These are phyloP conservation scores for Mustela lutreola DNA, from an alignment of 2,113 vertebrate genomes.

Conservation along the genomic window DNA sequence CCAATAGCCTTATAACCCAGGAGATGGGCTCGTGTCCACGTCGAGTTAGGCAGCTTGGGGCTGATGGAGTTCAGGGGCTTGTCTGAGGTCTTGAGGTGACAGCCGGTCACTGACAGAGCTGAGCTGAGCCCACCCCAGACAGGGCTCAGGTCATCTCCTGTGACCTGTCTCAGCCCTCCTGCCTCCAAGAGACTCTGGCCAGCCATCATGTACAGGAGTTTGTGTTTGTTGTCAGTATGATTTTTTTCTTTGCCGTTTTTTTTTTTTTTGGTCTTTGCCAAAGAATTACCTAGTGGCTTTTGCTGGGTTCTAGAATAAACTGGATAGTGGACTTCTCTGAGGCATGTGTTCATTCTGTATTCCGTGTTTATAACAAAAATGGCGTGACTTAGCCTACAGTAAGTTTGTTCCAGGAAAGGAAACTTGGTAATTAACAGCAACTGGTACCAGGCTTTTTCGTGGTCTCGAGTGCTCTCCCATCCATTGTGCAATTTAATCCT, in stretches of 20 bases:
- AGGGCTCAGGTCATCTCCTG: not conserved
- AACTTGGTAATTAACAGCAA: accelerated
- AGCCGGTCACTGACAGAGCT: not conserved
- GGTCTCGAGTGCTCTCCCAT: not conserved
- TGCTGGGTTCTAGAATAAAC: not conserved
- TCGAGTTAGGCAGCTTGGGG: not conserved
- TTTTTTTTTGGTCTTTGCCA: not conserved
- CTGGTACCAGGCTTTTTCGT: not conserved
- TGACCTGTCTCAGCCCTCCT: not conserved
- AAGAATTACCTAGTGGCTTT: not conserved
- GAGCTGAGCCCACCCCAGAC: not conserved
- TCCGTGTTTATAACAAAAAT: not conserved
- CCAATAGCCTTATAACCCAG: not conserved
- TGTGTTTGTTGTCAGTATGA: not conserved
- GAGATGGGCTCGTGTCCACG: not conserved
- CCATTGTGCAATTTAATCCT: not conserved
- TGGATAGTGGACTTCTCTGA: not conserved
- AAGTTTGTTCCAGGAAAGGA: not conserved
- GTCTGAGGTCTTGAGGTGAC: not conserved
- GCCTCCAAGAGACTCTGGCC: not conserved
- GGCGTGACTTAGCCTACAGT: accelerated
- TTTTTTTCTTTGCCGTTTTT: not conserved
- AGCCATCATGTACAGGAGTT: not conserved
- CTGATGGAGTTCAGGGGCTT: not conserved
- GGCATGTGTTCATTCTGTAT: not conserved